Conservation (phyloP, 2,888 invertebrate species). For the Drosophila merina region DNA sequence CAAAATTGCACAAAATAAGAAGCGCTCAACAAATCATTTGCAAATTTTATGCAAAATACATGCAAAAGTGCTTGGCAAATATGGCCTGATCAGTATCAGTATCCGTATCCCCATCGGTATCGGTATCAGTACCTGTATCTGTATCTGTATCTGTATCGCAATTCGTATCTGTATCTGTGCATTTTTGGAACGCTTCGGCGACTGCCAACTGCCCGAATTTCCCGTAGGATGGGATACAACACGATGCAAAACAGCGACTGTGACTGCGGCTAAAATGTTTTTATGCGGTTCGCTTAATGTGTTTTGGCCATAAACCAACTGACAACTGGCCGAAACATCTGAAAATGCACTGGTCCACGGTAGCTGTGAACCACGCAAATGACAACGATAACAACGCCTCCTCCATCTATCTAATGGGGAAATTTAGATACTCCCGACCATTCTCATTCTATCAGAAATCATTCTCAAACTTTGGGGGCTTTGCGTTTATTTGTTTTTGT, state of each 20-base stretch:
- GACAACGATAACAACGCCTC: conserved; percentile 37
- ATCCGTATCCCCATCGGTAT: conserved; percentile 26
- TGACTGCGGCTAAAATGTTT: conserved; percentile 68
- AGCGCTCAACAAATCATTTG: conserved; percentile 64
- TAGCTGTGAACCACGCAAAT: conserved; percentile 31
- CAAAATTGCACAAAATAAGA: conserved; percentile 73
- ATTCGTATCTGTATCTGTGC: conserved; percentile 14
- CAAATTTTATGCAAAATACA: conserved; percentile 76
- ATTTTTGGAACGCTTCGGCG: conserved; percentile 62
- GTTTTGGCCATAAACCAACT: conserved; percentile 76
- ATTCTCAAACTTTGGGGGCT: conserved; percentile 45
- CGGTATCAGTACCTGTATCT: conserved; percentile 17
- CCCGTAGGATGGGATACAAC: background rate
- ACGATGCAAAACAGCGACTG: conserved; percentile 17
- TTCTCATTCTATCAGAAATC: conserved; percentile 27
- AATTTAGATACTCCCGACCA: conserved; percentile 1
- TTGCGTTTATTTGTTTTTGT: conserved; percentile 61
- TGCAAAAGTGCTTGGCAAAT: conserved; percentile 75
- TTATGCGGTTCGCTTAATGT: conserved; percentile 78
- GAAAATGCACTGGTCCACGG: conserved; percentile 38
- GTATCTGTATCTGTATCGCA: conserved; percentile 4
- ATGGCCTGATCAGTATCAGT: conserved; percentile 41
- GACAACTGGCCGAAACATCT: conserved; percentile 48
- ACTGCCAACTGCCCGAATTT: conserved; percentile 26
- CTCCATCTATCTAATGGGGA: background rate